Evolutionary conservation across 1,140 invertebrate genomes (phyloP).

Genomic region (Galendromus occidentalis): DNA sequence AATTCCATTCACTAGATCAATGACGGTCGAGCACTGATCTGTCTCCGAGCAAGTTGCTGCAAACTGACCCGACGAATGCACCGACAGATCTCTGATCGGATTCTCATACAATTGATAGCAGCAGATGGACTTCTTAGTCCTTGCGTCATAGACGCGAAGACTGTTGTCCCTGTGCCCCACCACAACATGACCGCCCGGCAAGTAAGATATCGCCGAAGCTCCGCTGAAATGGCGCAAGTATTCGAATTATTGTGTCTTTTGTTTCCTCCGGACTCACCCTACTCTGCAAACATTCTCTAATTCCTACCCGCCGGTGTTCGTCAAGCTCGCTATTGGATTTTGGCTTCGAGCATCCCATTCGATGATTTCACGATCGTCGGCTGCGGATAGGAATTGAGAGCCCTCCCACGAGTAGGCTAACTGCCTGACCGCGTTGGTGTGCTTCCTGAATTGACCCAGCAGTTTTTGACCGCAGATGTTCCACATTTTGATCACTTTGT

Average conservation of each 20-base stretch:
- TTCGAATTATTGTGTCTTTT: background rate
- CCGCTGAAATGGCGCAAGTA: background rate
- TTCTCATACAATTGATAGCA: background rate
- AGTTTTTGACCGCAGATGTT: background rate
- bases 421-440: background rate
- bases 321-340: background rate
- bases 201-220: background rate
- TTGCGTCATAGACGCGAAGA: background rate
- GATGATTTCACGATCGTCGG: background rate
- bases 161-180: background rate
- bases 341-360: background rate
- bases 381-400: background rate
- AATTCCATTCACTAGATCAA: background rate
- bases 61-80: background rate
- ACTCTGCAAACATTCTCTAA: background rate
- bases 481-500: conserved; percentile 3
- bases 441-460: background rate
- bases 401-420: background rate
- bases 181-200: background rate
- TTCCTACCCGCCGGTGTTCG: background rate
- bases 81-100: background rate
- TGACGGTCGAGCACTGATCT: background rate
- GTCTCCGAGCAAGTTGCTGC: background rate
- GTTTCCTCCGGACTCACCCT: too few relatives aligned
- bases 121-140: background rate